Evolutionary conservation across 2,113 vertebrate genomes (phyloP).

Genomic region (Aspiorhynchus laticeps): DNA sequence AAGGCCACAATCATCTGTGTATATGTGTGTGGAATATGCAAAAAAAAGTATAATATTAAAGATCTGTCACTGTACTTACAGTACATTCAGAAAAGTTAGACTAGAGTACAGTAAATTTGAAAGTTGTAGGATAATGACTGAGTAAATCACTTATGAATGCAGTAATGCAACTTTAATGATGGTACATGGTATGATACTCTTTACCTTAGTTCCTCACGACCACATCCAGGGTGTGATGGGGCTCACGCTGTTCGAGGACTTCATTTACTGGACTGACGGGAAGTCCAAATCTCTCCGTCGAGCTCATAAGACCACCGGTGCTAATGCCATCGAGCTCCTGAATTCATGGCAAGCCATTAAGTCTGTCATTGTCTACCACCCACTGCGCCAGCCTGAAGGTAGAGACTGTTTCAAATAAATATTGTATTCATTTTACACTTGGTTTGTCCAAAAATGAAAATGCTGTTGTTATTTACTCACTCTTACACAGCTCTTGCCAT

Average conservation of each 20-base stretch:
- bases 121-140: neutral
- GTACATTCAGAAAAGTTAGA: neutral
- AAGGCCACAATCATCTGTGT: neutral
- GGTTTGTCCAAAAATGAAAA: neutral
- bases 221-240: slow-evolving; percentile 95
- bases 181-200: slow-evolving; percentile 62
- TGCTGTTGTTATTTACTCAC: neutral
- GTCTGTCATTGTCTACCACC: slow-evolving; percentile 96
- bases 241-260: slow-evolving; percentile 96
- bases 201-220: slow-evolving; percentile 88
- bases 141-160: neutral
- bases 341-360: slow-evolving; percentile 98
- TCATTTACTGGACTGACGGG: slow-evolving; percentile 97
- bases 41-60: neutral
- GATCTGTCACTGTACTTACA: neutral
- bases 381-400: slow-evolving; percentile 97
- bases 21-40: neutral
- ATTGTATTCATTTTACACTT: slow-evolving; percentile 16
- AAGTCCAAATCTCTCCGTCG: slow-evolving; percentile 96
- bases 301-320: slow-evolving; percentile 93
- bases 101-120: neutral
- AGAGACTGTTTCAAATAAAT: slow-evolving; percentile 61
- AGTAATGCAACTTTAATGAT: slow-evolving; percentile 51
- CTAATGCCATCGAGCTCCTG: slow-evolving; percentile 86
- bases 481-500: neutral